Evolutionary conservation across 2,113 vertebrate genomes (phyloP).

Genomic region (Apus apus): DNA sequence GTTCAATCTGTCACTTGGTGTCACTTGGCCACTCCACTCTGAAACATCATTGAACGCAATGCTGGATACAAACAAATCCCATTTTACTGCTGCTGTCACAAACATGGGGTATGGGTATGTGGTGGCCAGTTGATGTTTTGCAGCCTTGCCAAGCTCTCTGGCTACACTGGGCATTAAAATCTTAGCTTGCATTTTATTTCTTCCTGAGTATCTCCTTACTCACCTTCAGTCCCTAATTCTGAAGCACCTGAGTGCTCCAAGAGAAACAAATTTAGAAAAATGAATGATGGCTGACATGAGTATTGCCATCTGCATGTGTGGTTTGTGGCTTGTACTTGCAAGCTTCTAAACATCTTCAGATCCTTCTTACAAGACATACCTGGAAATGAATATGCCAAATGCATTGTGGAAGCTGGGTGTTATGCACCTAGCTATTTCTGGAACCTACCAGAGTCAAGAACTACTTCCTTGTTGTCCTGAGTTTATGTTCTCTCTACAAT

Average conservation of each 20-base stretch:
- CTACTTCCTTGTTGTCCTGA: background rate
- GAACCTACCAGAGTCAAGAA: background rate
- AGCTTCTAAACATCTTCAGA: background rate
- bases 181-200: background rate
- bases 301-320: background rate
- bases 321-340: background rate
- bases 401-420: background rate
- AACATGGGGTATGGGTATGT: accelerated
- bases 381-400: background rate
- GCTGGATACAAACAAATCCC: background rate
- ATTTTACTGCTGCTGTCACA: background rate
- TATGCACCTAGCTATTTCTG: background rate
- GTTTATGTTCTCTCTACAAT: background rate
- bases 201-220: background rate
- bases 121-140: background rate
- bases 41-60: background rate
- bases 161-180: background rate
- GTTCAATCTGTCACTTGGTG: background rate
- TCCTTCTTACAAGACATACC: background rate
- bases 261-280: background rate
- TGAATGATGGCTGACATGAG: background rate
- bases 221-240: background rate
- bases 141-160: background rate
- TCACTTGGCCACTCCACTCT: background rate
- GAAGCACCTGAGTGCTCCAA: background rate